Conservation (phyloP, 2,113 vertebrate species). For the Chaetodon auriga region DNA sequence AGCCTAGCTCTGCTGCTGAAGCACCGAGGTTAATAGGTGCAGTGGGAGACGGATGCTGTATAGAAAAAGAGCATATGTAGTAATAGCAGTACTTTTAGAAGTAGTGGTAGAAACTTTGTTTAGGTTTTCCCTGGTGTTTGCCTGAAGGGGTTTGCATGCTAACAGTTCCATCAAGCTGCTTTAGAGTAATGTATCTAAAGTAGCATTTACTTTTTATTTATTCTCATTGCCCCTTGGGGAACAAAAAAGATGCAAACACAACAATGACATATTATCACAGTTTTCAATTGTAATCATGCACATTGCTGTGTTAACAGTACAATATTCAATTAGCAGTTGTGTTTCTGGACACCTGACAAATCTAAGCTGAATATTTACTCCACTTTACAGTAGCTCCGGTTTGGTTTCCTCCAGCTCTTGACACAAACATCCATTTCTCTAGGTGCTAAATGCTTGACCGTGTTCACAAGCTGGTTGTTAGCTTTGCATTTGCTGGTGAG, state of each 20-base stretch:
- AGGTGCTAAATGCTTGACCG: not conserved
- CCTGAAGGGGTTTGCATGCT: too few species aligned
- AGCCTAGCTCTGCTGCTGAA: not conserved
- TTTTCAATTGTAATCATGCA: not conserved
- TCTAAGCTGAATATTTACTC: not conserved
- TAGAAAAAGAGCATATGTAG: not conserved
- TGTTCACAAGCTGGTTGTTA: not conserved
- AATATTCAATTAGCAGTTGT: not conserved
- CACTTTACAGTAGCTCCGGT: not conserved
- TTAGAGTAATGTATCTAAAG: not conserved
- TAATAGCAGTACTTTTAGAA: not conserved
- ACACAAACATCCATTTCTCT: not conserved
- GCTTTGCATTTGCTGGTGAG: not conserved
- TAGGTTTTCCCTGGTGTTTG: too few species aligned
- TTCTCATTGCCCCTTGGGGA: too few species aligned
- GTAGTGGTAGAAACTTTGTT: not conserved
- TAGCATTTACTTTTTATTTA: not conserved
- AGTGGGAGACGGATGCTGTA: not conserved
- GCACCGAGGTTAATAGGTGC: not conserved
- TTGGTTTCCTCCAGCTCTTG: not conserved
- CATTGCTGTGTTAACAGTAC: not conserved
- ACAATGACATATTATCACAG: not conserved
- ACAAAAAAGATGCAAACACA: not conserved
- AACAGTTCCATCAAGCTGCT: not conserved
- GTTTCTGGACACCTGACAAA: too few species aligned